Conservation (phyloP, 2,113 vertebrate genomes). For the Cinclus mexicanus region DNA sequence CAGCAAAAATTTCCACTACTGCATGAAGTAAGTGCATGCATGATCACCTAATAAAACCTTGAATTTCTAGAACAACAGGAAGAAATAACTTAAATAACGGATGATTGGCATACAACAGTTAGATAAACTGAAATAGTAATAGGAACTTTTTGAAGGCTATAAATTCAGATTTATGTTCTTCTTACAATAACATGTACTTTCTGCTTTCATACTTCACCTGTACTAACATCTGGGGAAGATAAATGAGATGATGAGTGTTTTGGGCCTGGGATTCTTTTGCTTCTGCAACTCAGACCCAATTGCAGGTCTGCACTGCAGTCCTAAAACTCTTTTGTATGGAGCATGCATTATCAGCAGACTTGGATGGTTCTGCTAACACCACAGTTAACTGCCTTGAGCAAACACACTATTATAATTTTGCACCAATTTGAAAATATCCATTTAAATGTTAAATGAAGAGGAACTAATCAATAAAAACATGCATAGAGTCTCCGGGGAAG, state of each 20-base stretch:
- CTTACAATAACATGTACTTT: background rate
- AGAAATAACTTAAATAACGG: background rate
- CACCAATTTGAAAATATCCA: slow-evolving; percentile 62
- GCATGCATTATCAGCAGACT: background rate
- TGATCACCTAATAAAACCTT: background rate
- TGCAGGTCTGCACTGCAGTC: background rate
- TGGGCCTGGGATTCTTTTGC: background rate
- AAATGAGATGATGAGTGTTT: background rate
- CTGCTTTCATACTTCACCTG: background rate
- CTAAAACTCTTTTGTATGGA: background rate
- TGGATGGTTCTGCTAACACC: slow-evolving; percentile 6
- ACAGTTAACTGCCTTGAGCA: slow-evolving; percentile 57
- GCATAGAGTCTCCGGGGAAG: slow-evolving; percentile 42
- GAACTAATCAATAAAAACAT: slow-evolving; percentile 70
- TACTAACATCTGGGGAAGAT: background rate
- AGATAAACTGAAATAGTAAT: background rate
- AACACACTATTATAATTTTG: slow-evolving; percentile 44
- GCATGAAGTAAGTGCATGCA: background rate
- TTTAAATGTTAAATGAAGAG: slow-evolving; percentile 69
- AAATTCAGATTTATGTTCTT: background rate
- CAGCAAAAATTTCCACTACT: background rate
- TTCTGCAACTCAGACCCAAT: slow-evolving; percentile 13
- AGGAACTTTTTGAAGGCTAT: background rate
- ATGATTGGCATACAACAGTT: background rate
- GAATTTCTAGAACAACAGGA: background rate